These are phyloP conservation scores for Cheirogaleus major DNA, from an alignment of 2,797 vertebrate species.

Conservation along the genomic window DNA sequence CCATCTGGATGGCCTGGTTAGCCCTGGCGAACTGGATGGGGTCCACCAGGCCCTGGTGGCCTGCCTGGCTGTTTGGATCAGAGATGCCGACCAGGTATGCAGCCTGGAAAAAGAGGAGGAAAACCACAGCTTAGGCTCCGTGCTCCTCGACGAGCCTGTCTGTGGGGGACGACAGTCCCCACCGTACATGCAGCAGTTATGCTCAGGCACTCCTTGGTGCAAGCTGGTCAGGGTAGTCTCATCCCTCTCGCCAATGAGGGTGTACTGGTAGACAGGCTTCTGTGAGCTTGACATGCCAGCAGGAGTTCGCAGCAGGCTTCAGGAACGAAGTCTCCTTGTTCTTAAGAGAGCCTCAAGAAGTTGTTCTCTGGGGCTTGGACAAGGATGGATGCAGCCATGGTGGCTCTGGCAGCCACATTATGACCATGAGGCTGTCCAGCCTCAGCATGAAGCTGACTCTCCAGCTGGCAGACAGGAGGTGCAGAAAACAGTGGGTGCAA, in stretches of 20 bases:
- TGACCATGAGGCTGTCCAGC: background rate
- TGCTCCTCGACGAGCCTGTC: background rate
- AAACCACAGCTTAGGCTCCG: background rate
- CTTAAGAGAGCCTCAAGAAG: background rate
- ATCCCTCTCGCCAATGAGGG: background rate
- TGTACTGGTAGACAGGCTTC: background rate
- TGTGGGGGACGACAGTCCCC: rapidly evolving
- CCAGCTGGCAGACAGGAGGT: background rate
- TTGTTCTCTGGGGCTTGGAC: background rate
- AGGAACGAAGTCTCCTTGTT: conserved; percentile 12
- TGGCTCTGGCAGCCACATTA: background rate
- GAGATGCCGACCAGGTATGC: conserved; percentile 98
- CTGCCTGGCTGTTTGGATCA: conserved; percentile 98
- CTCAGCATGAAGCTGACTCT: background rate
- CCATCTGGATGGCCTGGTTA: conserved; percentile 99
- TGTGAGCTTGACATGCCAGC: background rate
- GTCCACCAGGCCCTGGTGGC: conserved; percentile 98
- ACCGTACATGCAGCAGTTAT: background rate
- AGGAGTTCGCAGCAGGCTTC: background rate
- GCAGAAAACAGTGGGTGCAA: background rate
- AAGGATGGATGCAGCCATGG: background rate
- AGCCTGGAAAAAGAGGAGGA: conserved; percentile 86
- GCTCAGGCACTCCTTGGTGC: background rate
- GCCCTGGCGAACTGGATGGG: conserved; percentile 98
- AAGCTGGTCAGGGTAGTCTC: background rate